Percentiles rank a stretch among this genome's conserved stretches.
phyloP scores from a whole-genome alignment of 2,113 vertebrate genomes.

The Phrynosoma blainvillii region DNA sequence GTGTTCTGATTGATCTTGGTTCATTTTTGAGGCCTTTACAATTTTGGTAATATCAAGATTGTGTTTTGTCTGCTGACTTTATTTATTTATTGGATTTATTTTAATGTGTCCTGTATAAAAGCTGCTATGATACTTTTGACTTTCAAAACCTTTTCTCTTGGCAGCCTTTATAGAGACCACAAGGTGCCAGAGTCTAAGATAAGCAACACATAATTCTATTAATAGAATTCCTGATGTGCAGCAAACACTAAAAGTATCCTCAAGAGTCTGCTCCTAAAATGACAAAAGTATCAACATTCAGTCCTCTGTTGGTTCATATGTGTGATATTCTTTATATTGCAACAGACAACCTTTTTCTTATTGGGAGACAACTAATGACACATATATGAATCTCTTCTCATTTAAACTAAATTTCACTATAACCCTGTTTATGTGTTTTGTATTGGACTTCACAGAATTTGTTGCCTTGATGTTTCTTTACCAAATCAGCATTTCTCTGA shows the following conservation, averaged over 20 bases:
- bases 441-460: background rate
- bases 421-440: background rate
- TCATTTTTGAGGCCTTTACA: accelerated
- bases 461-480: background rate
- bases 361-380: background rate
- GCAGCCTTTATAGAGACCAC: constrained; percentile 42
- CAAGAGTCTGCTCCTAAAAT: constrained; percentile 14
- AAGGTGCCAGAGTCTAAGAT: constrained; percentile 43
- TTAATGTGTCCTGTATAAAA: background rate
- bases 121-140: constrained; percentile 56
- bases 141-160: constrained; percentile 47
- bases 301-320: background rate
- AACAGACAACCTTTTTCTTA: constrained; percentile 22
- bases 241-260: background rate
- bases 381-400: constrained; percentile 48
- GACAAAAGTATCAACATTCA: constrained; percentile 5
- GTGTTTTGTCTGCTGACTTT: background rate
- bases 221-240: constrained; percentile 38
- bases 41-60: constrained; percentile 34
- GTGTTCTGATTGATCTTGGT: accelerated
- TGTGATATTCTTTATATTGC: background rate
- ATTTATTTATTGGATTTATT: background rate
- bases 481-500: background rate
- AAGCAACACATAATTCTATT: constrained; percentile 47
- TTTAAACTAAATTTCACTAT: constrained; percentile 22